Base-by-base conservation (phyloP, 2,888 invertebrate species). In the Cenopis cana region DNA sequence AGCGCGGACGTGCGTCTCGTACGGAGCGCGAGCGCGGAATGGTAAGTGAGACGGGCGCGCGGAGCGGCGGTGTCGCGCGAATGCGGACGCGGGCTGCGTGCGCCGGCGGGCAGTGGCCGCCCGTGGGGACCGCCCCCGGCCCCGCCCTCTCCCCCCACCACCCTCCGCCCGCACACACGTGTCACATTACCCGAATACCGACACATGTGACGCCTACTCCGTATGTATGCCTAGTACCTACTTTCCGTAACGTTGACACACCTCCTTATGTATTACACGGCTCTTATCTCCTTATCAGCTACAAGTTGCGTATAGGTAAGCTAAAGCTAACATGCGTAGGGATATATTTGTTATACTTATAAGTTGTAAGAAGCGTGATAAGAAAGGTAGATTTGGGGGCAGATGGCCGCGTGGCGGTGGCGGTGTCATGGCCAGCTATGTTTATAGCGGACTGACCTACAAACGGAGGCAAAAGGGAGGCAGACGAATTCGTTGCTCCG, bases 141-240 rank as follows among this genome's bases (percentile, higher is more conserved):
- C 82, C 81, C 82, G 82, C 89, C 84, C 83, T 87, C 88, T 86
- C 87, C 89, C 87, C 86, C 86, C 86, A 88, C 84, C 83, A 86
- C 87, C 86, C 87, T 85, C 85, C 84, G 81, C 83, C 79, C 82
- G 77, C 85, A 80, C 86, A 81, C 85, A 83, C 85, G 85, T 88
- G 90, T 86, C 90, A 89, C 91, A 88, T 87, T 82, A 82, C 83
- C 78, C 73, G 79, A 79, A 86, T 89, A 89, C 90, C 88, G 86
- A 89, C 89, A 89, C 82, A 89, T 87, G 90, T 89, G 90, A 91
- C 92, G 90, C 92, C 91, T 90, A 85, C 91, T 87, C 78, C 85
- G 83, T 85, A 77, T 77, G 88, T 91, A 88, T 80, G 89, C 88
- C 87, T 88, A 89, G 88, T 86, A 79, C 78, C 79, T 78, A 88